These are phyloP conservation scores for Colletes gigas DNA, from an alignment of 1,140 invertebrate genomes.

Conservation along the genomic window DNA sequence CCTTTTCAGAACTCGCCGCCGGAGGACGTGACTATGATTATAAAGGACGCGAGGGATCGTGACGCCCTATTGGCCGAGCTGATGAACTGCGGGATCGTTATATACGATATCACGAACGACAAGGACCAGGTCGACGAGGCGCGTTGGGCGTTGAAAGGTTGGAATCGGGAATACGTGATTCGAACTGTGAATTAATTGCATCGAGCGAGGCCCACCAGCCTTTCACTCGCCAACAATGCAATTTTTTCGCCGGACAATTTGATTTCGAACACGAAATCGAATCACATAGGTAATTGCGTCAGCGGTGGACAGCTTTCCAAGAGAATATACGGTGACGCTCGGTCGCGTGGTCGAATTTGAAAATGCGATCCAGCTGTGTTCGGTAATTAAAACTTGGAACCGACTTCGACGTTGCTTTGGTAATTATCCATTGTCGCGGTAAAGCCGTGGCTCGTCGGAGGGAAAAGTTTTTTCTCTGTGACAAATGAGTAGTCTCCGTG, in stretches of 20 bases:
- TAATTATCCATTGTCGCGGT: neutral
- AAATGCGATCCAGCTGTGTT: too few relatives aligned
- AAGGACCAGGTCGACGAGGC: constrained; percentile 63
- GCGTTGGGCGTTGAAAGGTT: constrained; percentile 68
- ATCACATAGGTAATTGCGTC: too few relatives aligned
- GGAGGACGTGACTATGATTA: constrained; percentile 59
- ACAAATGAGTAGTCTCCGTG: neutral
- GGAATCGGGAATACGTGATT: too few relatives aligned
- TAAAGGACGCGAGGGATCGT: constrained; percentile 37
- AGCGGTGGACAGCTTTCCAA: too few relatives aligned
- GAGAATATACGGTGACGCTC: too few relatives aligned
- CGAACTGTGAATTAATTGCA: neutral
- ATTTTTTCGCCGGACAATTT: neutral
- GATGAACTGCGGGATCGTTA: constrained; percentile 71
- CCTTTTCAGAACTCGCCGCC: constrained; percentile 46
- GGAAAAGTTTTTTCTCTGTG: neutral
- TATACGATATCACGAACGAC: constrained; percentile 75
- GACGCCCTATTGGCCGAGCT: constrained; percentile 59
- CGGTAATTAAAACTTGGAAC: neutral
- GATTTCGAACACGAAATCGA: neutral
- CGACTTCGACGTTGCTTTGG: neutral
- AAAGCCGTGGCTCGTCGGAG: neutral
- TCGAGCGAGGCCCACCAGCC: too few relatives aligned
- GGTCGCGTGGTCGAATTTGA: too few relatives aligned
- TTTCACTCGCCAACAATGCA: neutral